A percentile compares a stretch with the other conserved stretches of the same genome.
Evolutionary conservation across 2,888 invertebrate genomes (phyloP).

Genomic region (Lithophane socia): DNA sequence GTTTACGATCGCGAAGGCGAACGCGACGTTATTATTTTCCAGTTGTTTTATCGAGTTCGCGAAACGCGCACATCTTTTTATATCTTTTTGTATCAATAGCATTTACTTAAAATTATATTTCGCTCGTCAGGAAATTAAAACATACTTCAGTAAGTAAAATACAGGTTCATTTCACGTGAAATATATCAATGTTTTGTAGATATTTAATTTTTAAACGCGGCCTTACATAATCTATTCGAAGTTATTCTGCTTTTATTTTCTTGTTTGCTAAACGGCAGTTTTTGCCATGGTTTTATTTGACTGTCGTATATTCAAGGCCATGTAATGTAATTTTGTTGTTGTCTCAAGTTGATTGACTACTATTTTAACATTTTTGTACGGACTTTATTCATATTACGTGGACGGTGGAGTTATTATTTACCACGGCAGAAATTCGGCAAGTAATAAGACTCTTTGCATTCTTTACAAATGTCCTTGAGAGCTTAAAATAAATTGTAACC

Average conservation of each 20-base stretch:
- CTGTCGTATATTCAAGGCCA: slow-evolving; percentile 65
- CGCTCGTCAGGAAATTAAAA: slow-evolving; percentile 15
- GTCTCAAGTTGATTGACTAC: slow-evolving; percentile 46
- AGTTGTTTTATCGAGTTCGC: slow-evolving; percentile 32
- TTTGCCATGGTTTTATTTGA: slow-evolving; percentile 44
- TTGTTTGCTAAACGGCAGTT: slow-evolving; percentile 41
- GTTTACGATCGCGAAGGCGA: background rate
- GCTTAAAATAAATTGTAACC: slow-evolving; percentile 37
- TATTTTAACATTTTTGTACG: slow-evolving; percentile 34
- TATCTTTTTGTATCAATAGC: slow-evolving; percentile 10
- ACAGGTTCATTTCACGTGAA: background rate
- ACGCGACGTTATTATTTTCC: background rate
- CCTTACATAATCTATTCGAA: slow-evolving; percentile 66
- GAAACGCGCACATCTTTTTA: slow-evolving; percentile 19
- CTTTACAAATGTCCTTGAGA: slow-evolving; percentile 45
- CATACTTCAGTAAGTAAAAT: slow-evolving; percentile 41
- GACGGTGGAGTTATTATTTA: slow-evolving; percentile 16
- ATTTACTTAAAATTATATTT: slow-evolving; percentile 13
- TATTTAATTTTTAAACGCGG: slow-evolving; percentile 19
- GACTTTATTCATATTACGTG: background rate
- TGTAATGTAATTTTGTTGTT: slow-evolving; percentile 50
- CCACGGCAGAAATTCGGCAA: slow-evolving; percentile 11
- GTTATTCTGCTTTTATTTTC: slow-evolving; percentile 37
- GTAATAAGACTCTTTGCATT: slow-evolving; percentile 32
- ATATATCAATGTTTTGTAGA: background rate